Conservation (phyloP, 2,797 vertebrate species). For the Poecilia velifera region DNA sequence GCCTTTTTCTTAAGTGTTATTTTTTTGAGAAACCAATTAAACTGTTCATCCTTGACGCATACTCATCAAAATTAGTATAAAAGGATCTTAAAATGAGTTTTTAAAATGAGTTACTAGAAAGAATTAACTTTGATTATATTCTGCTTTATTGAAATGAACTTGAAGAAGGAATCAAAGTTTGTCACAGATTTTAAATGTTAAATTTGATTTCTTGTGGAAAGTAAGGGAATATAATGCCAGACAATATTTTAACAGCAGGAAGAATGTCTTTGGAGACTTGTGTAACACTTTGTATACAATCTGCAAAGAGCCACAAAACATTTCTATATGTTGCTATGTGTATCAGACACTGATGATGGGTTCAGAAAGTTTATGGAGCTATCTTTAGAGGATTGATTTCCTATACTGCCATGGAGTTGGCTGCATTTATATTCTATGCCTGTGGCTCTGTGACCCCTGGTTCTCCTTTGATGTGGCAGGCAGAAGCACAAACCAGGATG, state of each 20-base stretch:
- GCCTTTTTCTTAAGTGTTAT: background rate
- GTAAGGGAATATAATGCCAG: constrained; percentile 8
- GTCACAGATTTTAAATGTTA: background rate
- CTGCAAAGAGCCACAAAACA: constrained; percentile 52
- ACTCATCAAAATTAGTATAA: background rate
- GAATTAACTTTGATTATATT: background rate
- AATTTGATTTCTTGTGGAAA: background rate
- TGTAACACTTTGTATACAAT: constrained; percentile 30
- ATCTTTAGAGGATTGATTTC: constrained; percentile 88
- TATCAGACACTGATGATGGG: constrained; percentile 78
- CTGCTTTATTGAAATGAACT: background rate
- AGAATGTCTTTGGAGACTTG: constrained; percentile 36
- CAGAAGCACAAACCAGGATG: constrained; percentile 87
- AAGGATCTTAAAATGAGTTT: background rate
- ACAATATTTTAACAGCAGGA: background rate
- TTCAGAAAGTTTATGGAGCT: constrained; percentile 83
- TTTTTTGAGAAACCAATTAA: background rate
- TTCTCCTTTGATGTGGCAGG: constrained; percentile 98
- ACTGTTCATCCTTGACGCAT: background rate
- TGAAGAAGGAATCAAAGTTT: background rate
- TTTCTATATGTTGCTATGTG: constrained; percentile 74
- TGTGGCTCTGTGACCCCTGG: constrained; percentile 95
- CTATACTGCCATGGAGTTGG: constrained; percentile 89
- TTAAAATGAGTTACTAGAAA: background rate
- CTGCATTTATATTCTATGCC: constrained; percentile 93